Conservation (phyloP, 2,113 vertebrate genomes). For the Perognathus longimembris region DNA sequence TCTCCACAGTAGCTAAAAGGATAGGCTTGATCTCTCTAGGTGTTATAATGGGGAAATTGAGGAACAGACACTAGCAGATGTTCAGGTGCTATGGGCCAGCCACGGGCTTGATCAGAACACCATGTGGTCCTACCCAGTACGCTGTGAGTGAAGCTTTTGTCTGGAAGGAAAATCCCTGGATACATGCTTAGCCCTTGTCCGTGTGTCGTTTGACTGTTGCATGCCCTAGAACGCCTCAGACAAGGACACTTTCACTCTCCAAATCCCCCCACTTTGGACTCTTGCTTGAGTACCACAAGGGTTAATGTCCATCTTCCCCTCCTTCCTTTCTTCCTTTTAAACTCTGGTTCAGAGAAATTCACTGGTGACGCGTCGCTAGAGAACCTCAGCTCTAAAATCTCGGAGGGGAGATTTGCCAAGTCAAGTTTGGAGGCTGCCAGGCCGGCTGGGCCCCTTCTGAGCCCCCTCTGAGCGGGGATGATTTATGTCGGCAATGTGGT, state of each 20-base stretch:
- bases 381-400: slow-evolving; percentile 46
- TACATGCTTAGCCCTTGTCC: too few relatives aligned
- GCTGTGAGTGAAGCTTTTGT: neutral
- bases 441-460: slow-evolving; percentile 55
- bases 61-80: neutral
- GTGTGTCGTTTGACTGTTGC: too few relatives aligned
- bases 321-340: neutral
- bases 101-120: neutral
- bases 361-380: neutral
- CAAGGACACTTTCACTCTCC: neutral
- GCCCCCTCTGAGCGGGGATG: slow-evolving; percentile 52
- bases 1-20: too few relatives aligned
- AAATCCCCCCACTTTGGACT: neutral
- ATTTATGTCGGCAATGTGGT: slow-evolving; percentile 69
- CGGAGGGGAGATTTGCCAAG: slow-evolving; percentile 68
- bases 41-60: neutral
- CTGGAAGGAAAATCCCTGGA: neutral
- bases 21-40: too few relatives aligned
- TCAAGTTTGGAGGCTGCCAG: slow-evolving; percentile 61
- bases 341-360: neutral
- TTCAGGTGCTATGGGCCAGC: neutral
- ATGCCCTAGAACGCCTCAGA: neutral
- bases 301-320: neutral
- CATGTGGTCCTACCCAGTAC: rapidly evolving
- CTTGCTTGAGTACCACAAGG: neutral